phyloP scores from a whole-genome alignment of 2,888 invertebrate species.

The Azorinus chamasolen region DNA sequence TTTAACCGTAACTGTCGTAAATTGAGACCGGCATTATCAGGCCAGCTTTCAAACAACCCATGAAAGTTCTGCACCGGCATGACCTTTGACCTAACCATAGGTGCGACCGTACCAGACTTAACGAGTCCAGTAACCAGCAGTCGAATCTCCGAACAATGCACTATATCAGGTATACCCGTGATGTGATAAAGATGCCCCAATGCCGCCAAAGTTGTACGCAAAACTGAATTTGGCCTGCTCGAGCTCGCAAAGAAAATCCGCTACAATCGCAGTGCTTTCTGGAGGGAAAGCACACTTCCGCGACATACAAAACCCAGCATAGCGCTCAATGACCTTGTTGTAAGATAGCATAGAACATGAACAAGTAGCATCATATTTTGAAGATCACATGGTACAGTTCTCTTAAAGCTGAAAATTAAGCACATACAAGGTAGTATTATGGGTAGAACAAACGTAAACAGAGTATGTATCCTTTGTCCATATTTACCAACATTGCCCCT shows the following conservation, averaged over 20 bases:
- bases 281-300: background rate
- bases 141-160: background rate
- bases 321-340: too few species aligned
- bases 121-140: background rate
- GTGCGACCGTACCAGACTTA: conserved; percentile 6
- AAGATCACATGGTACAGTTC: too few species aligned
- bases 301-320: too few species aligned
- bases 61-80: background rate
- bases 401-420: too few species aligned
- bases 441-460: too few species aligned
- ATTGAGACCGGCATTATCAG: background rate
- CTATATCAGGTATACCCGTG: background rate
- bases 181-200: background rate
- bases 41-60: background rate
- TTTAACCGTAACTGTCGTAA: background rate
- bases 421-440: too few species aligned
- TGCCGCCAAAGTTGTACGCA: background rate
- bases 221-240: conserved; percentile 1
- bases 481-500: too few species aligned
- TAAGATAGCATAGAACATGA: too few species aligned
- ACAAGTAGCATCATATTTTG: too few species aligned
- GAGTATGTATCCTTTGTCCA: too few species aligned
- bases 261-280: background rate
- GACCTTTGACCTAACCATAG: conserved; percentile 1
- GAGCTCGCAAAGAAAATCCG: conserved; percentile 2